phyloP scores from a whole-genome alignment of 2,888 invertebrate species.

The Drosophila paranaensis region DNA sequence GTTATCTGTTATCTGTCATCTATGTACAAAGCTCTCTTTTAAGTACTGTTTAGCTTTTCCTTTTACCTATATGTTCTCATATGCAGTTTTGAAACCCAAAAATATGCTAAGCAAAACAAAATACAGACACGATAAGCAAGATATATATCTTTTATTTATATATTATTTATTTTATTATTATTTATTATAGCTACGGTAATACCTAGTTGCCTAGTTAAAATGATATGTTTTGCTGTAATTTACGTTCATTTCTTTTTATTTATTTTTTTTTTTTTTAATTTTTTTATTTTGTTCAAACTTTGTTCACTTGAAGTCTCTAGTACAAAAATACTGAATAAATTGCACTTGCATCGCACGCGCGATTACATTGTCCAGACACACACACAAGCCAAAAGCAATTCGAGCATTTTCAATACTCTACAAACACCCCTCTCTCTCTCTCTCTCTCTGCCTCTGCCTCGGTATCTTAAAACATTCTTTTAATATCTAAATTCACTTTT shows the following conservation, averaged over 20 bases:
- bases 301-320: slow-evolving; percentile 66
- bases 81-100: slow-evolving; percentile 76
- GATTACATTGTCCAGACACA: slow-evolving; percentile 22
- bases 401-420: slow-evolving; percentile 51
- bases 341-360: slow-evolving; percentile 61
- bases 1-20: slow-evolving; percentile 37
- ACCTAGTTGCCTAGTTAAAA: slow-evolving; percentile 69
- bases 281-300: slow-evolving; percentile 23
- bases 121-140: slow-evolving; percentile 31
- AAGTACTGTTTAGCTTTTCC: slow-evolving; percentile 8
- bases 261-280: background rate
- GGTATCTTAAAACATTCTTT: background rate
- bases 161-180: slow-evolving; percentile 21
- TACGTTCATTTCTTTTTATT: slow-evolving; percentile 37
- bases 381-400: slow-evolving; percentile 47
- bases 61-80: slow-evolving; percentile 74
- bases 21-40: slow-evolving; percentile 74
- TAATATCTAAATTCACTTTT: slow-evolving; percentile 17
- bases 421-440: slow-evolving; percentile 1
- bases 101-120: slow-evolving; percentile 32
- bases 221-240: slow-evolving; percentile 79
- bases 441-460: background rate
- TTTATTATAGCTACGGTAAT: slow-evolving; percentile 53
- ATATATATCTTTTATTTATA: slow-evolving; percentile 17
- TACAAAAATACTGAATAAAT: slow-evolving; percentile 78